phyloP scores from a whole-genome alignment of 2,888 invertebrate species.

The Corbicula japonica region DNA sequence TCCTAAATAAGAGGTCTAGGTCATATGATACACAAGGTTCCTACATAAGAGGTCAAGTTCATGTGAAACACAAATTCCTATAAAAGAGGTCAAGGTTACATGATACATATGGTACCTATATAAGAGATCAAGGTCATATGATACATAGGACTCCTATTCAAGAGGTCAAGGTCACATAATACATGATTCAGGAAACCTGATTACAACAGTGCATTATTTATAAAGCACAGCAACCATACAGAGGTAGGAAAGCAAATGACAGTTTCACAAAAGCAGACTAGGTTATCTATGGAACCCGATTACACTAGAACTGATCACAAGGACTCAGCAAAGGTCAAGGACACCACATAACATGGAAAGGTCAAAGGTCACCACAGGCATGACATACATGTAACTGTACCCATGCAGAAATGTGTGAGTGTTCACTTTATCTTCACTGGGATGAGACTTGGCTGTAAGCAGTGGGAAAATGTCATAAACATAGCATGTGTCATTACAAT shows the following conservation, averaged over 20 bases:
- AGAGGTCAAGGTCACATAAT: too few species aligned
- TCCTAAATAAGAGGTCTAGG: too few species aligned
- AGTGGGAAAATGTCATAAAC: neutral
- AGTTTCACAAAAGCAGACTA: constrained; percentile 36
- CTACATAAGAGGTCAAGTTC: too few species aligned
- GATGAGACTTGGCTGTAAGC: constrained; percentile 58
- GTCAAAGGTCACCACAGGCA: constrained; percentile 39
- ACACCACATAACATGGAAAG: constrained; percentile 13
- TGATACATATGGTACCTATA: too few species aligned
- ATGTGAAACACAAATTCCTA: constrained; percentile 60
- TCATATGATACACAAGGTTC: too few species aligned
- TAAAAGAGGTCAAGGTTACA: constrained; percentile 33
- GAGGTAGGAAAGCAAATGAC: neutral
- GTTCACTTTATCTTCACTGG: constrained; percentile 59
- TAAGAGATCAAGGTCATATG: too few species aligned
- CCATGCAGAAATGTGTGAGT: constrained; percentile 11
- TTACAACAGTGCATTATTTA: too few species aligned
- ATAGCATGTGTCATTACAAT: too few species aligned
- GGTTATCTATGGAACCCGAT: constrained; percentile 29
- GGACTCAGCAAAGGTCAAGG: constrained; percentile 10
- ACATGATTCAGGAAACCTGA: too few species aligned
- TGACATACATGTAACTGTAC: constrained; percentile 28
- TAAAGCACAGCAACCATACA: too few species aligned
- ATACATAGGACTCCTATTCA: too few species aligned
- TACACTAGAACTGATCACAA: too few species aligned